Percentiles rank a stretch among this genome's conserved stretches.
phyloP scores from a whole-genome alignment of 1,140 invertebrate species.

The Hyles vespertilio region DNA sequence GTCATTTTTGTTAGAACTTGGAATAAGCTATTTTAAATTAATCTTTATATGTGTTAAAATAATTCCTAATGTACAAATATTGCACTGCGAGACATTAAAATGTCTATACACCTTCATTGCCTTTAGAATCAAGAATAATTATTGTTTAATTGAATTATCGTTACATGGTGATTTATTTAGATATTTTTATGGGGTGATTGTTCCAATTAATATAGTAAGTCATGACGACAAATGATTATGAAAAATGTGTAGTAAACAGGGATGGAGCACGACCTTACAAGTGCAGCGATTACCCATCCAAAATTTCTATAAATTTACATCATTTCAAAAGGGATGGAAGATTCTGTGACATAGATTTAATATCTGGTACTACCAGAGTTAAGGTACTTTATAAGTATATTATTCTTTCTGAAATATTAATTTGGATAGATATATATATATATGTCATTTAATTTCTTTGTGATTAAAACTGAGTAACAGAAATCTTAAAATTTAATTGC shows the following conservation, averaged over 20 bases:
- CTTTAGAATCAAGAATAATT: too few relatives aligned
- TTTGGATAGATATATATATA: not conserved
- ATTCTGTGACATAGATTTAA: constrained; percentile 71
- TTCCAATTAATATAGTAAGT: constrained; percentile 7
- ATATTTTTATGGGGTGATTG: not conserved
- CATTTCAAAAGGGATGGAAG: constrained; percentile 62
- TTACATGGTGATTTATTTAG: constrained; percentile 15
- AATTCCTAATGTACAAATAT: too few relatives aligned
- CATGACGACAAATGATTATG: constrained; percentile 52
- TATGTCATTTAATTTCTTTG: not conserved
- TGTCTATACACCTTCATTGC: too few relatives aligned
- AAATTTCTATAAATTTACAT: constrained; percentile 60
- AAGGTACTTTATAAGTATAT: constrained; percentile 36
- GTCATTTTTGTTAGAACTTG: too few relatives aligned
- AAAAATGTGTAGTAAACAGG: constrained; percentile 46
- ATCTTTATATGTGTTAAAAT: too few relatives aligned
- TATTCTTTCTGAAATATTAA: constrained; percentile 3
- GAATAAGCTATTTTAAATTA: too few relatives aligned
- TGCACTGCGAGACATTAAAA: too few relatives aligned
- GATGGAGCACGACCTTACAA: constrained; percentile 63
- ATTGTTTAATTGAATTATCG: too few relatives aligned
- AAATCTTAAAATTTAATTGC: constrained; percentile 21
- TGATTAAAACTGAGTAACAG: not conserved
- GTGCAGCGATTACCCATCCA: constrained; percentile 55
- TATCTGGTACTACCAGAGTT: constrained; percentile 62